phyloP scores from a whole-genome alignment of 2,113 vertebrate genomes.

The Indri indri region DNA sequence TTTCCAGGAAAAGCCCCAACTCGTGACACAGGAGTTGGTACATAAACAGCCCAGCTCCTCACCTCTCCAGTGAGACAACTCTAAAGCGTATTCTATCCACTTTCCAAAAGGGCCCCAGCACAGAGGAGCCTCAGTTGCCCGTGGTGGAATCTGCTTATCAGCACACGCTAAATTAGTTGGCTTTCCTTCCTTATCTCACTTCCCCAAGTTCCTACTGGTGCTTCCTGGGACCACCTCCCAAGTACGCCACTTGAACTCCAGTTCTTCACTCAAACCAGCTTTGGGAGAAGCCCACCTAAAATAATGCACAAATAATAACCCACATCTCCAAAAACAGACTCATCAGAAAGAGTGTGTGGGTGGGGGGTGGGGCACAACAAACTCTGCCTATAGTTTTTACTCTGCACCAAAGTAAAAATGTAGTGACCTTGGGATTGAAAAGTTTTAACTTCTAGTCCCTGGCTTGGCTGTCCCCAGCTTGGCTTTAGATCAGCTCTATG shows the following conservation, averaged over 20 bases:
- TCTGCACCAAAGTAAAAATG: background rate
- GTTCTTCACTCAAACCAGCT: background rate
- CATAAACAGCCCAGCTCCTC: background rate
- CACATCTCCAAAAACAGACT: background rate
- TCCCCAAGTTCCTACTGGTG: background rate
- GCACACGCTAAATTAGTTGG: rapidly evolving
- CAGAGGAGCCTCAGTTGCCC: background rate
- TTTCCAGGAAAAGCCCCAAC: background rate
- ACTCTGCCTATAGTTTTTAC: background rate
- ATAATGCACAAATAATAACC: background rate
- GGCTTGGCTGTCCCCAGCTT: background rate
- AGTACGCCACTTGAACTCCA: background rate
- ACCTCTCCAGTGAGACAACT: too few relatives aligned
- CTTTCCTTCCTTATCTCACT: background rate
- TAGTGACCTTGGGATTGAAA: background rate
- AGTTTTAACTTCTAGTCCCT: background rate
- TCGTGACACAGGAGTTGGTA: background rate
- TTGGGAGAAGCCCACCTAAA: background rate
- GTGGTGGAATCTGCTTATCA: background rate
- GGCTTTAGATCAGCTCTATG: background rate
- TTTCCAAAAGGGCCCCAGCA: background rate
- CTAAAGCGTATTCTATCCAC: background rate
- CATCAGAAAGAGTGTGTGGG: background rate
- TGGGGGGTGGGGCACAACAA: too few relatives aligned
- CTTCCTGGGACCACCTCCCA: background rate